Conservation (phyloP, 1,140 invertebrate species). For the Stegodyphus mimosarum region DNA sequence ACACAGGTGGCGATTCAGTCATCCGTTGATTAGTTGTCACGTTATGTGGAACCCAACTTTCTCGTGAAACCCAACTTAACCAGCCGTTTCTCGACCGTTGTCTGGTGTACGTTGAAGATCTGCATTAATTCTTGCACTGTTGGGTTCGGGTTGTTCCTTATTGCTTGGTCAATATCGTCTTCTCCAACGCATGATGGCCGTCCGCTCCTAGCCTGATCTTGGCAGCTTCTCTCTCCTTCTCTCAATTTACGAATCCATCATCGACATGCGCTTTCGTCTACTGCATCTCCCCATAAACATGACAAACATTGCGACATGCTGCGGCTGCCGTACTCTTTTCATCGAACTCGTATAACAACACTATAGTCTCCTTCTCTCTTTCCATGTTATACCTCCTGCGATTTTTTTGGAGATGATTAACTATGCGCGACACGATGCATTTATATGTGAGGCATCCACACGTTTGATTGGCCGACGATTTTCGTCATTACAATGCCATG, state of each 20-base stretch:
- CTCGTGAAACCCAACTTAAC: too few species aligned
- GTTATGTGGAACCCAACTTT: too few species aligned
- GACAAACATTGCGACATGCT: conserved; percentile 7
- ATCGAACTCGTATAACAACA: neutral
- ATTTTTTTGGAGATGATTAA: neutral
- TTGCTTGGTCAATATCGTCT: too few species aligned
- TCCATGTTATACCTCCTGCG: neutral
- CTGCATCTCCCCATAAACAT: conserved; percentile 10
- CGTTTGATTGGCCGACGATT: neutral
- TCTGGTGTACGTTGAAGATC: too few species aligned
- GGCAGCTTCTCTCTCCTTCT: neutral
- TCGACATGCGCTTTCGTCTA: neutral
- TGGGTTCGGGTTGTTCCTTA: too few species aligned
- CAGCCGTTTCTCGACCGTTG: too few species aligned
- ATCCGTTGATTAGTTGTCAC: too few species aligned
- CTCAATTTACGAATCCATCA: neutral
- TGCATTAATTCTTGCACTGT: too few species aligned
- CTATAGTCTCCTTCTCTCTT: neutral
- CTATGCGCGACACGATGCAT: neutral
- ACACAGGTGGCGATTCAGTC: too few species aligned
- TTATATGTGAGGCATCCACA: neutral
- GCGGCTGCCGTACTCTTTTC: neutral
- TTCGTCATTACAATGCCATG: neutral
- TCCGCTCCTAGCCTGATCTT: neutral
- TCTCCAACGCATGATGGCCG: neutral